These are phyloP conservation scores for Malthinus flaveolus DNA, from an alignment of 2,888 invertebrate species.

Conservation along the genomic window DNA sequence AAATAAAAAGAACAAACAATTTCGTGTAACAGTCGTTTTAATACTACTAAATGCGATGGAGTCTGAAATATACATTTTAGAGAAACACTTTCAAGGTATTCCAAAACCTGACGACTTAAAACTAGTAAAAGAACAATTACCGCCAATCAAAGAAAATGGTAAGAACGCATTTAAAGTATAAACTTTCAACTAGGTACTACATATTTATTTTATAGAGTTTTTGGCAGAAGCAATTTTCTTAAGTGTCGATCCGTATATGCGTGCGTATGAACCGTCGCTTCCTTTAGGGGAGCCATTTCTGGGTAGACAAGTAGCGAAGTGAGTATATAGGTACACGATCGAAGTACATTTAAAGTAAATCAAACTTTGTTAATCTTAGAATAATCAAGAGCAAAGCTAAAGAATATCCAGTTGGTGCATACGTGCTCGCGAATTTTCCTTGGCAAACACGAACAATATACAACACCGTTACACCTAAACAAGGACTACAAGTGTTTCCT, in stretches of 20 bases:
- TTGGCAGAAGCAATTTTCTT: slow-evolving; percentile 68
- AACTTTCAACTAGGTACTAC: not conserved
- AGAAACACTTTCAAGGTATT: slow-evolving; percentile 65
- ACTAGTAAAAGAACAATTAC: slow-evolving; percentile 67
- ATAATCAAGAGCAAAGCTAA: slow-evolving; percentile 69
- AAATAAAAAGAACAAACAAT: no score
- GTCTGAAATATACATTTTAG: slow-evolving; percentile 66
- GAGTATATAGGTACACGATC: slow-evolving; percentile 37
- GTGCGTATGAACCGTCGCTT: slow-evolving; percentile 58
- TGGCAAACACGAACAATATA: slow-evolving; percentile 67
- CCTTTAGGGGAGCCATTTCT: slow-evolving; percentile 62
- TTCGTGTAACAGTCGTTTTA: no score
- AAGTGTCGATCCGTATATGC: slow-evolving; percentile 76
- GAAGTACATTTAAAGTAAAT: not conserved
- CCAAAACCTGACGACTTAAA: slow-evolving; percentile 66
- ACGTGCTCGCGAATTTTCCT: slow-evolving; percentile 67
- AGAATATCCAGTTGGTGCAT: slow-evolving; percentile 66
- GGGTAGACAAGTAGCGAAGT: slow-evolving; percentile 74
- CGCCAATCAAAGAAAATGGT: slow-evolving; percentile 70
- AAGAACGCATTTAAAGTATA: slow-evolving; percentile 26
- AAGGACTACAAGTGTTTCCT: not conserved
- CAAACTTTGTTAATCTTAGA: slow-evolving; percentile 60
- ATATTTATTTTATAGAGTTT: slow-evolving; percentile 58
- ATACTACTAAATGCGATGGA: slow-evolving; percentile 7
- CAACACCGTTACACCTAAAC: slow-evolving; percentile 45